Evolutionary conservation across 2,888 invertebrate species (phyloP).

Genomic region (Cloeon dipterum): DNA sequence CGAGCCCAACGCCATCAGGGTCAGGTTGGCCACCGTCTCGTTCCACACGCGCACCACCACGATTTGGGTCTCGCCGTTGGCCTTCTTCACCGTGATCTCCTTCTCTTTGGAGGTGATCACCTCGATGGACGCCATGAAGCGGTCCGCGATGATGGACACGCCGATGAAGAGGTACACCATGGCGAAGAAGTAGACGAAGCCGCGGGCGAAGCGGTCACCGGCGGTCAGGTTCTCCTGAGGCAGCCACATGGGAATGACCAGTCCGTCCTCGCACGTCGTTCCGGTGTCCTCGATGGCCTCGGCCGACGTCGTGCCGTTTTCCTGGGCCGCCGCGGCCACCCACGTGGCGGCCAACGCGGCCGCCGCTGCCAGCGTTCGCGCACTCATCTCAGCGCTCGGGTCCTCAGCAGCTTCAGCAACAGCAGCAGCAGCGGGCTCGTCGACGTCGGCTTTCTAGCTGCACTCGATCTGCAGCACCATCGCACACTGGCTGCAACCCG

Average conservation of each 20-base stretch:
- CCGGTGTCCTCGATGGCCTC: no score
- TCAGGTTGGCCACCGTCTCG: slow-evolving; percentile 95
- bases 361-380: no score
- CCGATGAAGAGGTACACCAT: slow-evolving; percentile 94
- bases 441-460: no score
- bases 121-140: slow-evolving; percentile 99
- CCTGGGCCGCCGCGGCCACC: neutral
- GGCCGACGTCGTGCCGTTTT: neutral
- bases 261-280: slow-evolving; percentile 48
- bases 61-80: slow-evolving; percentile 68
- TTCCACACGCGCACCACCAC: slow-evolving; percentile 94
- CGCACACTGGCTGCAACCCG: no score
- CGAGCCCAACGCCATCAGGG: slow-evolving; percentile 95
- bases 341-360: neutral
- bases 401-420: no score
- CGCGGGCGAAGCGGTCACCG: slow-evolving; percentile 61
- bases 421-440: no score
- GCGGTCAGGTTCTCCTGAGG: slow-evolving; percentile 55
- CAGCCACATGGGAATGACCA: slow-evolving; percentile 71
- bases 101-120: slow-evolving; percentile 96
- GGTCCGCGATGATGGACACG: slow-evolving; percentile 94
- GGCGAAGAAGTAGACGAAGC: slow-evolving; percentile 68
- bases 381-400: no score
- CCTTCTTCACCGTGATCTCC: slow-evolving; percentile 73
- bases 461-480: no score